Evolutionary conservation across 2,888 invertebrate species (phyloP), one percentile per base, ranked within the genome.

Genomic region (Alcis repandata): DNA sequence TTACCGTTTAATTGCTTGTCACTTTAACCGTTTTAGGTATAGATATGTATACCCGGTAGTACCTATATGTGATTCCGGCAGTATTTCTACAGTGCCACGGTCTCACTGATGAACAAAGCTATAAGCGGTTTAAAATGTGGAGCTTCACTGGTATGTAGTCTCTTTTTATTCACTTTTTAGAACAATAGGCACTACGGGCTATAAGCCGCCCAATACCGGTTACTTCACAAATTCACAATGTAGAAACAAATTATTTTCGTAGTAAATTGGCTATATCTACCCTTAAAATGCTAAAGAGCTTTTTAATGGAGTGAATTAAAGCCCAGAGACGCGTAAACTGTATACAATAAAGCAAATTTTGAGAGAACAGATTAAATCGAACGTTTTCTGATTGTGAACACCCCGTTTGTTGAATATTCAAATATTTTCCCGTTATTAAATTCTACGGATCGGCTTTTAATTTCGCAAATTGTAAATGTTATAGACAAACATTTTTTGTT

Each of bases 391-490:
- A 74, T 66, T 61, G 71, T 63, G 74, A 71, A 75, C 75, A 76
- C 75, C 73, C 63, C 63, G 67, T 70, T 76, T 73, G 76, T 78
- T 80, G 79, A 83, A 83, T 82, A 84, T 84, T 83, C 79, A 80
- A 79, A 78, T 77, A 68, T 57, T 61, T 68, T 69, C 74, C 67
- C 62, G 72, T 82, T 80, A 82, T 80, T 82, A 81, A 80, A 80
- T 79, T 74, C 71, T 66, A 67, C 65, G 71, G 76, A 80, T 80
- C 66, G 76, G 72, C 72, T 71, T 79, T 81, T 81, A 78, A 79
- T 81, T 80, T 71, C 52, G 64, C 59, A 59, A 66, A 62, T 67
- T 68, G 68, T 63, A 71, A 70, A 70, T 71, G 66, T 64, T 68
- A 62, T 63, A 51, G 41, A 59, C 51, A 63, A 59, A 63, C 52